Base-by-base conservation (phyloP, 2,113 vertebrate species). In the Parotia lawesii region DNA sequence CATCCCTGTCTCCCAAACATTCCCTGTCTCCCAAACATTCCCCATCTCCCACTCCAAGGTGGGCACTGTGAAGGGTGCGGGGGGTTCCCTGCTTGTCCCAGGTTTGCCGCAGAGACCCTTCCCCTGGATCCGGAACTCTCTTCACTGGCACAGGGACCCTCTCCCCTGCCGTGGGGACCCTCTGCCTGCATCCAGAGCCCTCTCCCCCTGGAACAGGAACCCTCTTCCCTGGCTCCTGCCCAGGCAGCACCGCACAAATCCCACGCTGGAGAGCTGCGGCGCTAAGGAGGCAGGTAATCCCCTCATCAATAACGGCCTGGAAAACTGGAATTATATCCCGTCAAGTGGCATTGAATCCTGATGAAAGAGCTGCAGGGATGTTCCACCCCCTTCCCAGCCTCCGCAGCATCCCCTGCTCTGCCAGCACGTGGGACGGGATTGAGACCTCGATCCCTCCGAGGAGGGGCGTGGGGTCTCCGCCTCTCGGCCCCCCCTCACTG, bases 221-320 rank as follows among this genome's bases (percentile, higher is more conserved):
- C 58, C n/a, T 47, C 27, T n/a, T 50, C 38, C 57, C 54, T 2
- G 42, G 13, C 47, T 81, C 40, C 67, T 22, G 35, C 66, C 66
- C 27, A 4, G 1, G 3, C 56, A 20, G 33, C 11, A 1, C 40
- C 1, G 0, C 12, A 2, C 35, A 33, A 27, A 79, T 44, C 77
- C 81, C 57, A 13, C 5, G 2, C 88, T 2, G 38, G 27, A 42
- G 57, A 67, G 51, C 61, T 5, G 64, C 6, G 1, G 74, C 0
- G 3, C 51, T 83, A 5, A 45, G 22, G 58, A 80, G 89, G 62
- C 73, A 38, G 89, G 92, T 84, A 83, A 95, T 89, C 82, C 92
- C 38, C 67, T 87, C 77, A 33, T 76, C 85, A 54, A 76, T n/a
- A 54, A 23, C 38, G 6, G 10, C 19, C 86, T 69, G 58, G 25